Evolutionary conservation across 2,113 vertebrate species (phyloP).

Genomic region (Amphiprion percula): DNA sequence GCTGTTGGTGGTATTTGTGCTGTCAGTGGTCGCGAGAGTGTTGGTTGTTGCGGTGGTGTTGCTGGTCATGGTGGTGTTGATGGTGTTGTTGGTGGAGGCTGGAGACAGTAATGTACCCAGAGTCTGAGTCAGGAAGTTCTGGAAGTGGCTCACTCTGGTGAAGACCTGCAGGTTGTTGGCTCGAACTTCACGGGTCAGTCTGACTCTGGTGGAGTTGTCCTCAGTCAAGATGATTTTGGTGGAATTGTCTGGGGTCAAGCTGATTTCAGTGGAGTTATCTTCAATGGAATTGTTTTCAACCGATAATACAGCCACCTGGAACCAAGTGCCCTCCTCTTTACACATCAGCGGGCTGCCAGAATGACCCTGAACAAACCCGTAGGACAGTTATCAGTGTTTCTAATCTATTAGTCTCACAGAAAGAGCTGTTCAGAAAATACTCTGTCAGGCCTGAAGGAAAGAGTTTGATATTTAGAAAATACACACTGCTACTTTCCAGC

Average conservation of each 20-base stretch:
- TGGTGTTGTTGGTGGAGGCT: not conserved
- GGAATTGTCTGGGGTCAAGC: no score
- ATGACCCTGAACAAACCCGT: conserved; percentile 48
- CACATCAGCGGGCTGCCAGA: conserved; percentile 73
- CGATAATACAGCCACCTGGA: conserved; percentile 60
- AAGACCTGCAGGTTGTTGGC: not conserved
- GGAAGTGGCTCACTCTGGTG: not conserved
- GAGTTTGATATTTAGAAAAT: no score
- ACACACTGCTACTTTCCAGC: no score
- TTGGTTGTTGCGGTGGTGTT: no score
- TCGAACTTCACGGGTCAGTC: rapidly evolving
- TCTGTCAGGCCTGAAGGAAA: no score
- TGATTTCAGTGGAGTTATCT: no score
- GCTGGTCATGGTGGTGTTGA: not conserved
- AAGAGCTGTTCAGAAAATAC: no score
- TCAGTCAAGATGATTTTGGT: no score
- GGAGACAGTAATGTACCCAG: conserved; percentile 52
- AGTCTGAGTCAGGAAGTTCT: rapidly evolving
- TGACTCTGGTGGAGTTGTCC: not conserved
- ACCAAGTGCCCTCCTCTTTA: conserved; percentile 47
- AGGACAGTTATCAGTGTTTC: not conserved
- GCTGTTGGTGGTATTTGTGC: no score
- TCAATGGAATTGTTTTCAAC: not conserved
- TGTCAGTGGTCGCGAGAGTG: no score
- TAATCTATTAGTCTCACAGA: no score